Percentiles rank a stretch among this genome's conserved stretches.
Conservation (phyloP, 1,140 invertebrate genomes). For the Drosophila fuyamai region DNA sequence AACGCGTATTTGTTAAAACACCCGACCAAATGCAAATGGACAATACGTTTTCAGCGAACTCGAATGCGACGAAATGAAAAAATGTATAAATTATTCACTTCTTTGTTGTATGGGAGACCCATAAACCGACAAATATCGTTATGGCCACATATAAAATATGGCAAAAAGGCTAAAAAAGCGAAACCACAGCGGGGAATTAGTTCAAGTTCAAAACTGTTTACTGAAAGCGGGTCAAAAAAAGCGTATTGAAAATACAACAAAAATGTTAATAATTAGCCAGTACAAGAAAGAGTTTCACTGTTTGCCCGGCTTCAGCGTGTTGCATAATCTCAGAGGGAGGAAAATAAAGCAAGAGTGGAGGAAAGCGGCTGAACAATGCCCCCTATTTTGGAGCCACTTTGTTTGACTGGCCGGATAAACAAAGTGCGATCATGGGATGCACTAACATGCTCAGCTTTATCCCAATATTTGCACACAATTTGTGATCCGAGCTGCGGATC, state of each 20-base stretch:
- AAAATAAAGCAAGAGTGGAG: background rate
- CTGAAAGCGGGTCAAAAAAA: constrained; percentile 64
- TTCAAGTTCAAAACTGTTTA: constrained; percentile 70
- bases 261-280: constrained; percentile 32
- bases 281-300: constrained; percentile 64
- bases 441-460: constrained; percentile 13
- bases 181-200: constrained; percentile 59
- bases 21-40: constrained; percentile 37
- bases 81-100: constrained; percentile 72
- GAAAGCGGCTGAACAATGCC: constrained; percentile 18
- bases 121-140: constrained; percentile 54
- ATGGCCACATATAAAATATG: constrained; percentile 40
- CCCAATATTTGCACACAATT: constrained; percentile 51
- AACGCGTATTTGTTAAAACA: constrained; percentile 26
- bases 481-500: constrained; percentile 35
- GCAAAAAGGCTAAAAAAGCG: constrained; percentile 11
- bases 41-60: constrained; percentile 20
- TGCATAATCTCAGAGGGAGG: constrained; percentile 20
- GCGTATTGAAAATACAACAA: constrained; percentile 12
- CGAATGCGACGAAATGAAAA: constrained; percentile 45
- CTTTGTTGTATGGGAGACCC: constrained; percentile 32
- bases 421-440: constrained; percentile 17
- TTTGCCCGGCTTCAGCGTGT: constrained; percentile 31
- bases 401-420: constrained; percentile 28
- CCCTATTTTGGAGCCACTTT: constrained; percentile 8